Conservation (phyloP, 37 sponge, comb jelly and placozoan species). For the Haliclona indistincta region DNA sequence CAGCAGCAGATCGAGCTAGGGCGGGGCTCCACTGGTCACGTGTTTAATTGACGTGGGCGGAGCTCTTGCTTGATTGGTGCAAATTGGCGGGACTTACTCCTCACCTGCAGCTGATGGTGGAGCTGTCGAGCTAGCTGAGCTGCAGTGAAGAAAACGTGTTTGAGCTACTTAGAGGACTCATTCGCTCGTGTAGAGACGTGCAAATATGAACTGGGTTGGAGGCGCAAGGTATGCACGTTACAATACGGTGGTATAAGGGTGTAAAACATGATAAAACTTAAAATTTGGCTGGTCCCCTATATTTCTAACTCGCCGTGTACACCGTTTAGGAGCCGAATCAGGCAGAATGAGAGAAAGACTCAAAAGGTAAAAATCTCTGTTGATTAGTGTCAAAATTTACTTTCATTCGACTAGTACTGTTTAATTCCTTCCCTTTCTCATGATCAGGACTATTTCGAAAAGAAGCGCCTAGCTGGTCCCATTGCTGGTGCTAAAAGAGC, state of each 20-base stretch:
- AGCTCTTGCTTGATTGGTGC: background rate
- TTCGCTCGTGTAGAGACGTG: background rate
- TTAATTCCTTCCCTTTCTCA: background rate
- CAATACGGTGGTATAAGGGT: background rate
- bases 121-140: background rate
- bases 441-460: conserved; percentile 69
- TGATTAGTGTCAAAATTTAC: background rate
- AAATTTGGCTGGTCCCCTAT: background rate
- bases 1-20: too few species aligned
- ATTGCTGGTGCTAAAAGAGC: conserved; percentile 5
- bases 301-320: background rate
- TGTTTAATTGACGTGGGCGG: background rate
- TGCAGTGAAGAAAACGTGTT: background rate
- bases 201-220: conserved; percentile 82
- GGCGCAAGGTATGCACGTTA: conserved; percentile 53
- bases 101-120: background rate
- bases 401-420: background rate
- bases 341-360: conserved; percentile 47
- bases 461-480: conserved; percentile 25
- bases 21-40: too few species aligned
- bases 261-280: background rate
- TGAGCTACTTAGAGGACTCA: too few species aligned
- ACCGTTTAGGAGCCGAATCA: conserved; percentile 54
- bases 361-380: conserved; percentile 70
- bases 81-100: background rate